phyloP scores from a whole-genome alignment of 2,888 invertebrate species.

The Blastobasis adustella region DNA sequence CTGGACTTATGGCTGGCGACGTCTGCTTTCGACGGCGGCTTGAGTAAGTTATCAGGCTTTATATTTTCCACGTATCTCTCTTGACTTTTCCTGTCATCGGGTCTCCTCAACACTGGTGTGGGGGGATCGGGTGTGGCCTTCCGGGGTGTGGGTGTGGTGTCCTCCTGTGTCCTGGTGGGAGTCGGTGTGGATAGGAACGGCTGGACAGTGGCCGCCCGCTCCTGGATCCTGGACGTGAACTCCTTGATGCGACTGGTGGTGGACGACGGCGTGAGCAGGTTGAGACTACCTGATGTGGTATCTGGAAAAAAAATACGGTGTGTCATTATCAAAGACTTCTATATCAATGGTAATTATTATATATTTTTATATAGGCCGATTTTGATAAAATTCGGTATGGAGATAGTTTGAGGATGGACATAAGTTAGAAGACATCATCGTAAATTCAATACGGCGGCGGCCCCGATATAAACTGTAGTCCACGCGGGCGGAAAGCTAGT shows the following conservation, averaged over 20 bases:
- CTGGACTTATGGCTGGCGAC: constrained; percentile 53
- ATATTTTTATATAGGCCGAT: too few species aligned
- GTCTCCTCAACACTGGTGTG: constrained; percentile 41
- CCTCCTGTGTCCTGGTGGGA: constrained; percentile 44
- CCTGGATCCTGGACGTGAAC: constrained; percentile 76
- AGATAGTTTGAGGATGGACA: too few species aligned
- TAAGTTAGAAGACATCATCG: too few species aligned
- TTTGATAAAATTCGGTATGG: too few species aligned
- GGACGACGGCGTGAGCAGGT: constrained; percentile 77
- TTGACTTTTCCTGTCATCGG: not conserved
- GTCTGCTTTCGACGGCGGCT: constrained; percentile 62
- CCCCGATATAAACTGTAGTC: too few species aligned
- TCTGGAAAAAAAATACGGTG: constrained; percentile 38
- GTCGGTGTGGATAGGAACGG: constrained; percentile 27
- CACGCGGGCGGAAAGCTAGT: too few species aligned
- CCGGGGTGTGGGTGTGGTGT: constrained; percentile 40
- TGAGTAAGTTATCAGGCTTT: constrained; percentile 27
- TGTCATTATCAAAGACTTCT: too few species aligned
- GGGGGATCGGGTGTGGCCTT: constrained; percentile 19
- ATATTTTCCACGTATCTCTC: constrained; percentile 19
- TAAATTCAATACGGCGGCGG: too few species aligned
- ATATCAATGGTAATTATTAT: too few species aligned
- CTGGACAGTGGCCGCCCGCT: constrained; percentile 57
- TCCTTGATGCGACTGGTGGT: constrained; percentile 72
- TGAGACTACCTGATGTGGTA: constrained; percentile 78